Evolutionary conservation across 1,140 invertebrate genomes (phyloP), one percentile per base, ranked within the genome.

Genomic region (Stratiolaelaps scimitus): DNA sequence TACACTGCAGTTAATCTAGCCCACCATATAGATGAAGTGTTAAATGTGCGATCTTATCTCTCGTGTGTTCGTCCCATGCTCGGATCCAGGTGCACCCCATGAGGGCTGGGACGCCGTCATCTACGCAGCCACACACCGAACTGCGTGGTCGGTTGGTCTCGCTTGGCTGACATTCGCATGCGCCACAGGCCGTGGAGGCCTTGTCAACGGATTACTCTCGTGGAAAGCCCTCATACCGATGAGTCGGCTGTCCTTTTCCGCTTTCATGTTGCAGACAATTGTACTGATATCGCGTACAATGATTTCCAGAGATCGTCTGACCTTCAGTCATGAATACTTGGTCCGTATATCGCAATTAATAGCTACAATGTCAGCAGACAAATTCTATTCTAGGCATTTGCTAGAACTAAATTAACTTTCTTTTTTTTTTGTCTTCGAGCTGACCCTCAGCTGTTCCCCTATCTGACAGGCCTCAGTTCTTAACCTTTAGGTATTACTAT

Each of bases 131-230:
- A 34, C 69, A 1, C 69, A 70, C 43, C 34, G 71, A 20, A 69
- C 69, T 4, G 66, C 69, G 2, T 74, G 73, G 73, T 67, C 70
- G 23, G 40, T 74, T 2, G 70, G 70, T 29, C 13, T 72, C 6
- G 66, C 66, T 17, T 70, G 70, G 69, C 66, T 72, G 5, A 68
- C 71, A 5, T 66, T 69, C 10, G 65, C 67, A 17, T 72, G 70
- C 43, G 68, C 69, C 7, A 69, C 69, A 23, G 70, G 68, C 28
- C 67, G 71, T 67, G 71, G 71, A 56, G 67, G 69, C 68, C 53
- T 60, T 13, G 15, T 60, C 53, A 60, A 60, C 10, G 53, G 53
- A 26, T 23, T 60, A 13, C 34, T 60, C 4, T 15, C 53, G 1
- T 60, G 53, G 53, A 60, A 60, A 26, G 53, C 53, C 1, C 23